Conservation (phyloP, 2,113 vertebrate genomes). For the Himantopus leucocephalus region DNA sequence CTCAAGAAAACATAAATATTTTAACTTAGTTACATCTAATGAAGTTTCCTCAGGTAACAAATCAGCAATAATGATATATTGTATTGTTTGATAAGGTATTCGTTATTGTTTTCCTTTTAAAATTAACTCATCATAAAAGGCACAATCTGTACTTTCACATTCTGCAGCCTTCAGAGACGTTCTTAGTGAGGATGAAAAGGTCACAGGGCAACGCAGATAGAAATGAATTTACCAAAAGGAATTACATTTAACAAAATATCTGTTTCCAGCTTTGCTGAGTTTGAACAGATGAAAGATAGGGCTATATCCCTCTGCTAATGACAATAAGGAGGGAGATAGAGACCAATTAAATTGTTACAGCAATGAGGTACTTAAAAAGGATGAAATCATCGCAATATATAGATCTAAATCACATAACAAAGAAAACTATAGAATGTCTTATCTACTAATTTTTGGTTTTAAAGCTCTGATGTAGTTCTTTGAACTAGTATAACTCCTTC, state of each 20-base stretch:
- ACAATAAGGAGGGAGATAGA: conserved; percentile 36
- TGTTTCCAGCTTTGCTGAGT: conserved; percentile 38
- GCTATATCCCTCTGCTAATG: conserved; percentile 43
- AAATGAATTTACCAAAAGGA: conserved; percentile 44
- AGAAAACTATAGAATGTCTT: neutral
- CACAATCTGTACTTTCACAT: neutral
- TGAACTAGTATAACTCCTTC: neutral
- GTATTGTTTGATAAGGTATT: neutral
- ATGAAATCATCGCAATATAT: conserved; percentile 13
- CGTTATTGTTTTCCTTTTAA: neutral
- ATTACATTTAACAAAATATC: conserved; percentile 55
- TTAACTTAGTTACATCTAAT: neutral
- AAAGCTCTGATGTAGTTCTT: conserved; percentile 1
- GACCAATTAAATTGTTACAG: conserved; percentile 41
- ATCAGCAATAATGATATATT: neutral
- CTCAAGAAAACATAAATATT: neutral
- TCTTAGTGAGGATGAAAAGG: neutral
- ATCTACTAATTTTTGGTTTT: neutral
- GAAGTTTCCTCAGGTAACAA: neutral
- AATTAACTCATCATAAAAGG: neutral
- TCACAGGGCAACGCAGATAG: neutral
- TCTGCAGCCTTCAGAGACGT: neutral
- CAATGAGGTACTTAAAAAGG: neutral
- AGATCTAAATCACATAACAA: conserved; percentile 10
- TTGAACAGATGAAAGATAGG: conserved; percentile 60